Conservation (phyloP, 2,888 invertebrate species). For the Heteromurus nitidus region DNA sequence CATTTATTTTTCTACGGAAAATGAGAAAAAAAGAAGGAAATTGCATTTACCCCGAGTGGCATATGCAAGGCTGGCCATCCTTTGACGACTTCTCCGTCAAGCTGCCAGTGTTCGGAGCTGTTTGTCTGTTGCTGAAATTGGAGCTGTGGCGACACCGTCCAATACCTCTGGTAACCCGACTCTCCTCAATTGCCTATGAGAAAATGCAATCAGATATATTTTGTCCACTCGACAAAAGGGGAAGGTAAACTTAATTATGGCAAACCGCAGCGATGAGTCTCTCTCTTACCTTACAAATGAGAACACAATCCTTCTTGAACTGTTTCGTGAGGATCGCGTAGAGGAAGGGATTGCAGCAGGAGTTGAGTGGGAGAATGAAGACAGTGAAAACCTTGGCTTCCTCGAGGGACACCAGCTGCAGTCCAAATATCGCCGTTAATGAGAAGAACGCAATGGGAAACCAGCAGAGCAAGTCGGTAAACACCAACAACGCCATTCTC, state of each 20-base stretch:
- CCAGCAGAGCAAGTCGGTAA: conserved; percentile 98
- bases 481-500: conserved; percentile 96
- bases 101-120: conserved; percentile 90
- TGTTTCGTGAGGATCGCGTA: conserved; percentile 98
- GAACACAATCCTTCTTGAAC: conserved; percentile 97
- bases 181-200: conserved; percentile 88
- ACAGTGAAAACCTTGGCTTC: conserved; percentile 96
- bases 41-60: conserved; percentile 76
- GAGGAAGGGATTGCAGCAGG: conserved; percentile 97
- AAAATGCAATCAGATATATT: no score
- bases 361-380: conserved; percentile 95
- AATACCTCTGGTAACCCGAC: conserved; percentile 90
- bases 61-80: conserved; percentile 78
- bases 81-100: conserved; percentile 85
- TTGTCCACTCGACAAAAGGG: no score
- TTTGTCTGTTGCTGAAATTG: conserved; percentile 91
- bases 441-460: conserved; percentile 98
- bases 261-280: no score
- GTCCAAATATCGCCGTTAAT: conserved; percentile 93
- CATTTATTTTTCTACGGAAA: background rate
- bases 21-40: background rate
- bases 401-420: conserved; percentile 92
- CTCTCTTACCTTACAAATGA: conserved; percentile 84
- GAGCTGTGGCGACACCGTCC: conserved; percentile 90
- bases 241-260: no score